A percentile compares a stretch with the other conserved stretches of the same genome.
Evolutionary conservation across 2,888 invertebrate genomes (phyloP).

Genomic region (Lycophotia porphyrea): DNA sequence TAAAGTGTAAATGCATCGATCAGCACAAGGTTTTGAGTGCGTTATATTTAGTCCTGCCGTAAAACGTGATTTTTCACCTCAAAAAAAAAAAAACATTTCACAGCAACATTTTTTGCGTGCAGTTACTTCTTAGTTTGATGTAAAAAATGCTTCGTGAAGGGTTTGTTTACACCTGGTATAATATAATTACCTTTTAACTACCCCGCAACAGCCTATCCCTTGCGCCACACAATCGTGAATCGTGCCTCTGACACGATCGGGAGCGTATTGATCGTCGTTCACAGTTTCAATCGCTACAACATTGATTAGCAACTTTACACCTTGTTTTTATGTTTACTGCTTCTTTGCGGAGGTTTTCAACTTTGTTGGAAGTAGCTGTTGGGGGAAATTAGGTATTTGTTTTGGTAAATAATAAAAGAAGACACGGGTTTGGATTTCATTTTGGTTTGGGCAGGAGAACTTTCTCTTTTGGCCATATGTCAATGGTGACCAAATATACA

Average conservation of each 20-base stretch:
- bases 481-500: not conserved
- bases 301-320: conserved; percentile 59
- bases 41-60: too few species aligned
- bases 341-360: conserved; percentile 25
- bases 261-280: conserved; percentile 53
- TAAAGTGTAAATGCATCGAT: too few species aligned
- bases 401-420: conserved; percentile 7
- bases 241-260: conserved; percentile 51
- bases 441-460: not conserved
- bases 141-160: not conserved
- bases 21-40: too few species aligned
- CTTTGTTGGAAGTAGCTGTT: not conserved
- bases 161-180: too few species aligned
- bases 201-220: not conserved
- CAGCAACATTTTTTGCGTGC: too few species aligned
- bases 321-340: conserved; percentile 49
- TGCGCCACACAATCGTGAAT: conserved; percentile 31
- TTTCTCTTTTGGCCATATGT: not conserved
- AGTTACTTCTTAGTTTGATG: not conserved
- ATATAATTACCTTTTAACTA: not conserved
- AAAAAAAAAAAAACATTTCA: too few species aligned
- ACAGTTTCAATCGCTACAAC: conserved; percentile 52
- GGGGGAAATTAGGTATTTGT: not conserved
- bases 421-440: not conserved
- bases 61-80: too few species aligned